Evolutionary conservation across 1,140 invertebrate species (phyloP).

Genomic region (Platyura marginata): DNA sequence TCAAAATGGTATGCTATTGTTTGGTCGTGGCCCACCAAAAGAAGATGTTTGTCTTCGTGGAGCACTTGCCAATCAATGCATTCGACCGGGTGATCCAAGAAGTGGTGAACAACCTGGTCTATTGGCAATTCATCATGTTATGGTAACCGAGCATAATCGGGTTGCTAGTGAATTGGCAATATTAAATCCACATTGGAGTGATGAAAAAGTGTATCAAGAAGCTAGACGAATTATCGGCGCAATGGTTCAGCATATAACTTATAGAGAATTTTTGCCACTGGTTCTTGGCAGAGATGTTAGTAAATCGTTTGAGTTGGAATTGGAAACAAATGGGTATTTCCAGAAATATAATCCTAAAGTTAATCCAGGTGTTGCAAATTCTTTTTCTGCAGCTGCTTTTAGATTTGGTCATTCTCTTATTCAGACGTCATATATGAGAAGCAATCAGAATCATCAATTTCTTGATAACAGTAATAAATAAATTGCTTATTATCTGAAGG

Average conservation of each 20-base stretch:
- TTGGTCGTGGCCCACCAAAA: constrained; percentile 39
- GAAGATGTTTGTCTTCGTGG: constrained; percentile 45
- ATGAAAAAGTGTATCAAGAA: constrained; percentile 77
- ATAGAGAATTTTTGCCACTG: constrained; percentile 73
- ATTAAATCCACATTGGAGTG: constrained; percentile 73
- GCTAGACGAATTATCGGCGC: constrained; percentile 64
- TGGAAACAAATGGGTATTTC: constrained; percentile 41
- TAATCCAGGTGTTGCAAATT: constrained; percentile 76
- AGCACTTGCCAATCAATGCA: constrained; percentile 45
- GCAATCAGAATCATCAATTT: constrained; percentile 39
- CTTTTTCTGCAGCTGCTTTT: constrained; percentile 88
- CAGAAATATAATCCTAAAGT: constrained; percentile 57
- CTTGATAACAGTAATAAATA: constrained; percentile 41
- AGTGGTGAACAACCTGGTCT: constrained; percentile 76
- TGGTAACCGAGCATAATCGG: constrained; percentile 79
- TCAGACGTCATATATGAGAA: constrained; percentile 51
- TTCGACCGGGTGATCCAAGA: constrained; percentile 57
- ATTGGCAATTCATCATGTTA: constrained; percentile 71
- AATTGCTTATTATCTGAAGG: background rate
- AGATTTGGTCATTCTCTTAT: constrained; percentile 90
- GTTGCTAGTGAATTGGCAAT: constrained; percentile 54
- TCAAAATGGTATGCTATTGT: constrained; percentile 49
- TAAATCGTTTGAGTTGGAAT: constrained; percentile 46
- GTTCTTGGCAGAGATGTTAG: constrained; percentile 57
- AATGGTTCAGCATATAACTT: constrained; percentile 72